Base-by-base conservation (phyloP, 2,113 vertebrate genomes). In the Nyctereutes procyonoides region DNA sequence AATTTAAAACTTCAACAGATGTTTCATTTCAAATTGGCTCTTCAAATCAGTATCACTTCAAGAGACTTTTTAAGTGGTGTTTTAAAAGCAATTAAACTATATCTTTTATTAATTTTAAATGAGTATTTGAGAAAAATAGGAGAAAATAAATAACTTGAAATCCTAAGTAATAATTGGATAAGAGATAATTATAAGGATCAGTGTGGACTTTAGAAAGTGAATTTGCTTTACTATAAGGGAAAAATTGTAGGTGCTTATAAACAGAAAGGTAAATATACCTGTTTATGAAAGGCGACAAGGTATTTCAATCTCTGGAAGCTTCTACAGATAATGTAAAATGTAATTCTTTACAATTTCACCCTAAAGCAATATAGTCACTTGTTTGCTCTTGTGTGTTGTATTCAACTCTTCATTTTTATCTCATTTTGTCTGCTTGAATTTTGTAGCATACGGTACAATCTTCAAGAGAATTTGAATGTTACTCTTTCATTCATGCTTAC, bases 351-450 rank as follows among this genome's bases (percentile, higher is more conserved):
- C 26, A 56, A 81, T 85, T 62, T 76, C 32, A 9, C 14, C 51
- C 71, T 77, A 84, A 94, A 56, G 74, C 35, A 74, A 62, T 88
- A 76, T 32, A 43, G 30, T 83, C 56, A 67, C 69, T 84, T 91
- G 32, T 94, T 88, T 90, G 32, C 13, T 94, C 51, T 84, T 69
- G 9, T 89, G 60, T 85, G 56, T 81, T 97, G 90, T 84, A 85
- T 93, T 85, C 93, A 93, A 16, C 14, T 83, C 67, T 96, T 92
- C 62, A 92, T 93, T 93, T 83, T 60, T 51, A 56, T 92, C 43
- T 97, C 38, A 30, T 97, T 95, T 93, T 96, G 56, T 95, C 51
- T 65, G 38, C 84, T 96, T 97, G 81, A 83, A 77, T 90, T 96
- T 96, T 90, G 86, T 82, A 73, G 77, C 51, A 58, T 62, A 82